Evolutionary conservation across 2,797 vertebrate genomes (phyloP), one percentile per base, ranked within the genome.

Genomic region (Danio albolineatus): DNA sequence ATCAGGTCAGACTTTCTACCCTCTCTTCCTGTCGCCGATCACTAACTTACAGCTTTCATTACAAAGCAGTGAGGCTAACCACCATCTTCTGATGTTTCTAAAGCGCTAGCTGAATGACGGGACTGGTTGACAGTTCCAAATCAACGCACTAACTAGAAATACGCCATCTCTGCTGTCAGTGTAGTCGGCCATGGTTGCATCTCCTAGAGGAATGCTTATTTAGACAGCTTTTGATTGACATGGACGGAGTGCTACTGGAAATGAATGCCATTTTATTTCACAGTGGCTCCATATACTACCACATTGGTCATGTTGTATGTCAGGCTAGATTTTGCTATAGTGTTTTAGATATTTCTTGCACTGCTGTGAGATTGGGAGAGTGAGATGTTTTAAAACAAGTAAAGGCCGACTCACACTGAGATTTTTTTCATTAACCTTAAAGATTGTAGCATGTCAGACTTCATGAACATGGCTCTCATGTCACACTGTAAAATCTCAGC

Each of bases 61-160:
- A 44, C 51, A 44, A 12, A 54, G 19, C 62, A 41, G 39, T 57
- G 49, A 54, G 56, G 39, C 21, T 57, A 44, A 57, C 75, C 53
- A 53, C 10, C 67, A 8, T 9, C 48, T 70, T 67, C 28, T 54
- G 75, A 57, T 56, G 64, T 59, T 77, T 77, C 19, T 48, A 46
- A 67, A 66, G 74, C 10, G 6, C 51, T 43, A 9, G 14, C 19
- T 65, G 62, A 49, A 51, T 4, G 28, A 53, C 49, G 17, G 69
- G 48, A 7, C 13, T 10, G n/a, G 48, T 46, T 39, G 73, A 56
- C 61, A 9, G 62, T 19, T 17, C 21, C 14, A 66, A 28, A 67
- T 57, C 75, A 28, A 57, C 53, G 6, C 41, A 17, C 19, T 41
- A 57, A 53, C 61, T n/a, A 17, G 62, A 49, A 75, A 53, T 64